Conservation (phyloP, 2,113 vertebrate species). For the Micronycteris hirsuta region DNA sequence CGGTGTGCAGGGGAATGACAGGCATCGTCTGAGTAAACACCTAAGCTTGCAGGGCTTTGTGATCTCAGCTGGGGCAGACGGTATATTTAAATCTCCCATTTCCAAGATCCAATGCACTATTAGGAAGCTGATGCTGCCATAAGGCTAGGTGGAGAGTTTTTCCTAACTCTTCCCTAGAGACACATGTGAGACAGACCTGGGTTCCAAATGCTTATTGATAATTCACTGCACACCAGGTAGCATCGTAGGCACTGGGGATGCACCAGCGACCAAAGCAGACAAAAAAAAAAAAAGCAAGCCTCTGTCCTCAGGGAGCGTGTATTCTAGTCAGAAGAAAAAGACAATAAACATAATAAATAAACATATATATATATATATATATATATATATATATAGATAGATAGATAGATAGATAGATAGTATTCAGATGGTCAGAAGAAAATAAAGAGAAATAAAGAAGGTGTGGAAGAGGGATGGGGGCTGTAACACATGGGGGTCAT, state of each 20-base stretch:
- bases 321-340: neutral
- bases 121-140: neutral
- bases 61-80: neutral
- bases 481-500: fast-evolving
- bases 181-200: neutral
- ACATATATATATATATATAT: neutral
- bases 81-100: neutral
- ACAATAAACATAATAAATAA: neutral
- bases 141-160: neutral
- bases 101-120: neutral
- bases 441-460: neutral
- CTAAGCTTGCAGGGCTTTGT: neutral
- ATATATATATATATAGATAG: neutral
- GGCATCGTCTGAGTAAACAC: neutral
- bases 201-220: neutral
- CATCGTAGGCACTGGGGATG: neutral
- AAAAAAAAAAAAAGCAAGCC: too few relatives aligned
- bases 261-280: neutral
- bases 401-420: neutral
- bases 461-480: fast-evolving
- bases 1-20: neutral
- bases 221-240: neutral
- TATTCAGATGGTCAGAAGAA: neutral
- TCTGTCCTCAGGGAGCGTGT: neutral
- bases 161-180: neutral